Evolutionary conservation across 2,888 invertebrate species (phyloP).

Genomic region (Mycalesis mineus): DNA sequence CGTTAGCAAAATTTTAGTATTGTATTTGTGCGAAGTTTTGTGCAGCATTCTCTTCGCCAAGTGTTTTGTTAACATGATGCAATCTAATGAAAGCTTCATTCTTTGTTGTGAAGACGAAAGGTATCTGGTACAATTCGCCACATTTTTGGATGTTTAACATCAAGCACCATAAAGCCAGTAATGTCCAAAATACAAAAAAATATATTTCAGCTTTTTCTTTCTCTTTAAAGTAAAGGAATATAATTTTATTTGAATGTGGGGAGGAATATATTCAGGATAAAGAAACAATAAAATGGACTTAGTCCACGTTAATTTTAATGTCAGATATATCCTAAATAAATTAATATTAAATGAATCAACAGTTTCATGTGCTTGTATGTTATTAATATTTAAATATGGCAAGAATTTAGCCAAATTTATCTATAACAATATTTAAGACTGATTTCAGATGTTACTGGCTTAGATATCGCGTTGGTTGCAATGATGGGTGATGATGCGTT

Average conservation of each 20-base stretch:
- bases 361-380: too few relatives aligned
- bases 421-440: not conserved
- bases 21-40: not conserved
- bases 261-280: too few relatives aligned
- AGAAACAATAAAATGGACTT: too few relatives aligned
- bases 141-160: slow-evolving; percentile 3
- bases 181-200: slow-evolving; percentile 3
- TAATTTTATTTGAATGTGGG: too few relatives aligned
- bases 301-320: too few relatives aligned
- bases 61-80: not conserved
- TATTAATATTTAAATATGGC: too few relatives aligned
- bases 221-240: too few relatives aligned
- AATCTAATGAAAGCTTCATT: slow-evolving; percentile 1
- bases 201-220: too few relatives aligned
- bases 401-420: too few relatives aligned
- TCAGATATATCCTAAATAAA: too few relatives aligned
- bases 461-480: slow-evolving; percentile 10
- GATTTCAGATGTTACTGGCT: slow-evolving; percentile 9
- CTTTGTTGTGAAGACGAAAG: not conserved
- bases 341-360: too few relatives aligned
- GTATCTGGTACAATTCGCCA: not conserved
- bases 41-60: slow-evolving; percentile 5
- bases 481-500: slow-evolving; percentile 20
- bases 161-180: slow-evolving; percentile 16
- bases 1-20: not conserved